Evolutionary conservation across 2,888 invertebrate genomes (phyloP), one percentile per base, ranked within the genome.

Genomic region (Caenorhabditis sp.): DNA sequence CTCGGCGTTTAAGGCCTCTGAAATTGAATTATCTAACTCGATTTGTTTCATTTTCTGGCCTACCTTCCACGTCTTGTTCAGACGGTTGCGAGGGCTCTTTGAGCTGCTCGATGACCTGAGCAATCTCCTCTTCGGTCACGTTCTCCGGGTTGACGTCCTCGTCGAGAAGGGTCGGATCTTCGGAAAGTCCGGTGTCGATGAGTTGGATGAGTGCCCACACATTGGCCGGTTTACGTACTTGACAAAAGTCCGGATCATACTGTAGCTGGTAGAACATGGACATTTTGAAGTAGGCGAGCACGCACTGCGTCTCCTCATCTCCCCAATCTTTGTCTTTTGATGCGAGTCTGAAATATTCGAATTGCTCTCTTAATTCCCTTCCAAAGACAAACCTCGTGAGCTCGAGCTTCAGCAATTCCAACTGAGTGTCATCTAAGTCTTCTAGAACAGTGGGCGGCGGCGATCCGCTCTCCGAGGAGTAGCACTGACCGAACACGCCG

Each of bases 401-500:
- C 59, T 88, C 87, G 26, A 83, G 71, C 24, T 82, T 79, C 20
- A 88, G 80, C 46, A 88, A 61, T 59, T 84, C 84, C 48, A 84
- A 58, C 58, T 88, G 85, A 15, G 78, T 75, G 20, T 81, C 82
- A 53, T 81, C 84, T 35, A 88, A 68, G 43, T 81, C 65, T 46
- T 79, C 81, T 37, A 88, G 68, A n/a, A 85, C 75, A 13, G 86
- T 79, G 27, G 86, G 85, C 43, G 78, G 63, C 13, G 85, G 78
- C n/a, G 79, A 78, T 27, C 81, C 81, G 66, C 78, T 74, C n/a
- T 50, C 71, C 11, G 78, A 66, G 11, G 85, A 79, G 72, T 79
- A 86, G 66, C 88, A 88, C 53, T 88, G 88, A 26, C 88, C 88
- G 74, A 88, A 88, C 30, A 88, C 82, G 24, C 87, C 87, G 71